phyloP scores from a whole-genome alignment of 1,140 invertebrate genomes.

The Rhynchophorus ferrugineus region DNA sequence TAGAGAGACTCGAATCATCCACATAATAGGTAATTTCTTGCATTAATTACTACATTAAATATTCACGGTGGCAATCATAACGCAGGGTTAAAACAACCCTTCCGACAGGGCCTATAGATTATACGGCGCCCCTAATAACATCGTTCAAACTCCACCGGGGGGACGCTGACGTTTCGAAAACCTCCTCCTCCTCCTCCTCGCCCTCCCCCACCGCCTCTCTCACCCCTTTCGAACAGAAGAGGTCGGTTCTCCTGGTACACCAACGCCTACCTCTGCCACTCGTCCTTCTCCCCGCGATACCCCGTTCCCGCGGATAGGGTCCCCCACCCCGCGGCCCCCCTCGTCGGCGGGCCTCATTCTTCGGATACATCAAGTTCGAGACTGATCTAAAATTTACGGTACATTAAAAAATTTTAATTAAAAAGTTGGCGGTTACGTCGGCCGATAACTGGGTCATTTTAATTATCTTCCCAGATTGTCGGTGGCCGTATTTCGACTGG shows the following conservation, averaged over 20 bases:
- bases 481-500: too few relatives aligned
- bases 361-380: not conserved
- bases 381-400: not conserved
- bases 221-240: too few relatives aligned
- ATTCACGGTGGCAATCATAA: constrained; percentile 43
- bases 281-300: not conserved
- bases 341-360: not conserved
- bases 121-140: constrained; percentile 27
- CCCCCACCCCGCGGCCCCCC: too few relatives aligned
- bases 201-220: too few relatives aligned
- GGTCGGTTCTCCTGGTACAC: too few relatives aligned
- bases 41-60: constrained; percentile 44
- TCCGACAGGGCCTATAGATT: constrained; percentile 39
- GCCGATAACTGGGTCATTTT: too few relatives aligned
- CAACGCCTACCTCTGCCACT: too few relatives aligned
- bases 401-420: not conserved
- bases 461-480: too few relatives aligned
- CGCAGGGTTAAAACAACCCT: constrained; percentile 38
- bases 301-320: too few relatives aligned
- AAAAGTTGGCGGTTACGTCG: too few relatives aligned
- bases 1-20: constrained; percentile 41
- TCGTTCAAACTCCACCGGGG: not conserved
- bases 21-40: constrained; percentile 45
- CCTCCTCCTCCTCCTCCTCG: too few relatives aligned
- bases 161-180: too few relatives aligned